Conservation (phyloP, 2,797 vertebrate species). For the Parauchenoglanis ngamensis region DNA sequence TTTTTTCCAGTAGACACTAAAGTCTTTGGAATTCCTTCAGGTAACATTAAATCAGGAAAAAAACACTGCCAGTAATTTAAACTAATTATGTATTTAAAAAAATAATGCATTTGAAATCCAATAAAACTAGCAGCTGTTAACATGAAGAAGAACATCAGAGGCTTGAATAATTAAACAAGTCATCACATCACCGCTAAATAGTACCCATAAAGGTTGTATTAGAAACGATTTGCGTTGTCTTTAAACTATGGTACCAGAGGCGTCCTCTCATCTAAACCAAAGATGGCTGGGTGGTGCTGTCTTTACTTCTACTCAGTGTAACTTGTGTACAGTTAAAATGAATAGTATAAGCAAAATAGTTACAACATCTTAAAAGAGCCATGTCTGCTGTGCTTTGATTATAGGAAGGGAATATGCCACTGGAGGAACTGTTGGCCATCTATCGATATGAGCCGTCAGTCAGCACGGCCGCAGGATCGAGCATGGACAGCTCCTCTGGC, state of each 20-base stretch:
- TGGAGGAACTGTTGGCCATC: constrained; percentile 93
- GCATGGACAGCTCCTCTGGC: constrained; percentile 91
- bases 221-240: not conserved
- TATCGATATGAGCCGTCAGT: constrained; percentile 91
- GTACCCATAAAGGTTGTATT: not conserved
- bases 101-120: not conserved
- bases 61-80: not conserved
- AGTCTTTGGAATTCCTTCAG: not conserved
- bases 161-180: not conserved
- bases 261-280: not conserved
- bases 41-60: not conserved
- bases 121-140: not conserved
- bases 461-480: constrained; percentile 83
- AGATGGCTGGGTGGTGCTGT: not conserved
- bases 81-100: not conserved
- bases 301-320: not conserved
- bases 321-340: not conserved
- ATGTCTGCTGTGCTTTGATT: not conserved
- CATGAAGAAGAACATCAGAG: not conserved
- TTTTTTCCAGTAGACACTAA: not conserved
- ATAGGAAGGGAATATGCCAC: constrained; percentile 96
- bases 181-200: not conserved
- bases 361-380: not conserved
- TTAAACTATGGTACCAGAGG: not conserved
- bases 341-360: not conserved